A percentile compares a stretch with the other conserved stretches of the same genome.
These are phyloP conservation scores for Naso thynnoides DNA, from an alignment of 2,797 vertebrate genomes.

Conservation along the genomic window DNA sequence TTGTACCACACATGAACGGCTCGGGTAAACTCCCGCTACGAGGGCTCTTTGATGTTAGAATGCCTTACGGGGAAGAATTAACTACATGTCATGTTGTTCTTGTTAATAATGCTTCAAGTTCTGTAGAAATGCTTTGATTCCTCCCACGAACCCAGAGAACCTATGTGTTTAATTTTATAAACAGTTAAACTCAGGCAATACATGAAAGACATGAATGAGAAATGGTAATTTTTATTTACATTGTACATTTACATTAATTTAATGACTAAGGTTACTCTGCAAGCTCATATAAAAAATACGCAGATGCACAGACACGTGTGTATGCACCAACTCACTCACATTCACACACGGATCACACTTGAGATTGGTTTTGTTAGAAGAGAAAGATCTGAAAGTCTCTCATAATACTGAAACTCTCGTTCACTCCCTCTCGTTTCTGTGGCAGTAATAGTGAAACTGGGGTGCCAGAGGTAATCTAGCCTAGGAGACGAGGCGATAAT, in stretches of 20 bases:
- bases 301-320: not conserved
- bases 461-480: constrained; percentile 83
- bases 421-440: constrained; percentile 34
- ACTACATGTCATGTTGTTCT: constrained; percentile 56
- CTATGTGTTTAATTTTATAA: constrained; percentile 28
- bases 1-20: constrained; percentile 31
- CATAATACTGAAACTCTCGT: constrained; percentile 31
- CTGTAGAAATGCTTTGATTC: constrained; percentile 58
- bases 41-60: constrained; percentile 64
- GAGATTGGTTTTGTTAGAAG: constrained; percentile 51
- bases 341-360: constrained; percentile 20
- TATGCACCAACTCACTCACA: not conserved
- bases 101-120: constrained; percentile 58
- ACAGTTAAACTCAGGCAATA: constrained; percentile 23
- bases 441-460: constrained; percentile 65
- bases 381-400: constrained; percentile 48
- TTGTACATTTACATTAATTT: not conserved
- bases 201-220: constrained; percentile 15
- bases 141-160: constrained; percentile 27
- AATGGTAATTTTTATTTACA: not conserved
- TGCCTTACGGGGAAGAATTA: constrained; percentile 48
- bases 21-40: constrained; percentile 29
- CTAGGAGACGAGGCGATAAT: constrained; percentile 80
- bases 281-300: not conserved
- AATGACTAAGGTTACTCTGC: not conserved